A percentile compares a stretch with the other conserved stretches of the same genome.
phyloP scores from a whole-genome alignment of 1,140 invertebrate species.

The Phocides pigmalion region DNA sequence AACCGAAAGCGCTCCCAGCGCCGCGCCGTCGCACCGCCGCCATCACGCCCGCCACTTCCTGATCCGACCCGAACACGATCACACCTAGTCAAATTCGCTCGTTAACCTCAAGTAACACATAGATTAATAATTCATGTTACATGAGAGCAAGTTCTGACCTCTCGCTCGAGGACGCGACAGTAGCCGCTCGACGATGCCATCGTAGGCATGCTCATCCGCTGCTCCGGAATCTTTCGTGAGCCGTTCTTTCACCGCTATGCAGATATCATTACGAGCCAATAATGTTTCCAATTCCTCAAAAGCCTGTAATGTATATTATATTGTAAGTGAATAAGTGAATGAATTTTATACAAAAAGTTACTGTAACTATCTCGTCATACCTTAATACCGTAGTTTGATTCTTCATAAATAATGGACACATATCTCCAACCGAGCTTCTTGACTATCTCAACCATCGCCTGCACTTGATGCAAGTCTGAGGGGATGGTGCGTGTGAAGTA shows the following conservation, averaged over 20 bases:
- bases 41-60: constrained; percentile 98
- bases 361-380: constrained; percentile 75
- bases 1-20: constrained; percentile 94
- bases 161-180: constrained; percentile 92
- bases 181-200: constrained; percentile 93
- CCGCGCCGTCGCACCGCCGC: constrained; percentile 93
- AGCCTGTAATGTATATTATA: constrained; percentile 85
- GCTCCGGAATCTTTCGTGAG: constrained; percentile 97
- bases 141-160: constrained; percentile 80
- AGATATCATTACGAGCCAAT: constrained; percentile 92
- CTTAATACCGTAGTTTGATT: constrained; percentile 98
- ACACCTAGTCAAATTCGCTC: constrained; percentile 88
- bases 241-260: constrained; percentile 96
- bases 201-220: constrained; percentile 93
- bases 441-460: constrained; percentile 98
- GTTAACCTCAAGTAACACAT: neutral
- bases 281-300: constrained; percentile 96
- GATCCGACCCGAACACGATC: constrained; percentile 97
- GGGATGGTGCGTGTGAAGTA: constrained; percentile 98
- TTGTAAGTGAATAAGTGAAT: no score
- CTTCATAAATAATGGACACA: constrained; percentile 97
- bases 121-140: neutral
- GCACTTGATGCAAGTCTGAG: constrained; percentile 96
- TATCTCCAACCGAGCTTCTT: constrained; percentile 96
- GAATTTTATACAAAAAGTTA: no score